Base-by-base conservation (phyloP, 2,113 vertebrate genomes). In the Scomber japonicus region DNA sequence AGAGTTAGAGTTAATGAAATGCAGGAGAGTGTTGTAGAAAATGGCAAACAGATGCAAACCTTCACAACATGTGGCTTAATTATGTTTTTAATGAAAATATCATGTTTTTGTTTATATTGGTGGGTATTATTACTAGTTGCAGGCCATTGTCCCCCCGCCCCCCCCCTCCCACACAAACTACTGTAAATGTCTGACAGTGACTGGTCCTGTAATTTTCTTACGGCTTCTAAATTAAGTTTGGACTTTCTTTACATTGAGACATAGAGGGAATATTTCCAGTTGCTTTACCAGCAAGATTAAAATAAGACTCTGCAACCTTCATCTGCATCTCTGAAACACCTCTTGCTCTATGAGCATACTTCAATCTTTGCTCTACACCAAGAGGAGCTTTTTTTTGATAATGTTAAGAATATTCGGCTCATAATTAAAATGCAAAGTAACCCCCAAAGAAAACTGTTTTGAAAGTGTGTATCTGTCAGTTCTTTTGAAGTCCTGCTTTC, bases 281-380 rank as follows among this genome's bases (percentile, higher is more conserved):
- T 86, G 59, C 85, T 81, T 79, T 55, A 82, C 70, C 55, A 76
- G 56, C 48, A 74, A 48, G 24, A 35, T 60, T 27, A 27, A 27
- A 27, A 27, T 0, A 17, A 56, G 44, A 53, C 59, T 57, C 21
- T 70, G n/a, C 57, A 62, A 55, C 46, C 16, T 71, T 16, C 5
- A 31, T 75, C 40, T 61, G 35, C 66, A 61, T 54, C 60, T 65
- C 11, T 51, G 53, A 75, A 60, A 16, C 35, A 51, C 46, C 9
- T 53, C 21, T 19, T 17, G 2, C n/a, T 57, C 11, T 44, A 0
- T 50, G 3, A 21, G 4, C 68, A 48, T 5, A 12, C 3, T 21
- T 46, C 16, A 45, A 10, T 60, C 9, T 46, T 9, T 68, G 59
- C 27, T 54, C 11, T 1, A 21, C 21, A 21, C 21, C 19, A 40